A percentile compares a stretch with the other conserved stretches of the same genome.
These are phyloP conservation scores for Cyclopterus lumpus DNA, from an alignment of 2,797 vertebrate species.

Conservation along the genomic window DNA sequence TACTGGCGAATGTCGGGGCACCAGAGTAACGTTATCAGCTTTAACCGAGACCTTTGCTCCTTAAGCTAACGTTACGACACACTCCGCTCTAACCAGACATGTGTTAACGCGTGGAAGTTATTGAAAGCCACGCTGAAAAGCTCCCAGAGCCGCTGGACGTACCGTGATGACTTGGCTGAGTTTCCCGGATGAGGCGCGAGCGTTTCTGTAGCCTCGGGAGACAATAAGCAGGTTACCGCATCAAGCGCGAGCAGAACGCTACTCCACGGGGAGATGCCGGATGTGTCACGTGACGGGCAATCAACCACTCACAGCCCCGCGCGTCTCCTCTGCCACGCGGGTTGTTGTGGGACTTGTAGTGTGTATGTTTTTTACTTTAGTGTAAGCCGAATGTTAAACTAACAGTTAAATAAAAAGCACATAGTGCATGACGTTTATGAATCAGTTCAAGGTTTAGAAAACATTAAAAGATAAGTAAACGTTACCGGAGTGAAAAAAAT, in stretches of 20 bases:
- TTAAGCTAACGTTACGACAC: neutral
- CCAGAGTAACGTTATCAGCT: neutral
- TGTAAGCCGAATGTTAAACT: neutral
- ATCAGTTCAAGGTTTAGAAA: neutral
- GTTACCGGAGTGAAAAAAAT: neutral
- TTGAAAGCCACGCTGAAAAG: neutral
- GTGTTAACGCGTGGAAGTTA: neutral
- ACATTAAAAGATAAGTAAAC: neutral
- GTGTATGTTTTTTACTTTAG: neutral
- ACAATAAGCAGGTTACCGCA: neutral
- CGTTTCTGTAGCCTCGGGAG: slow-evolving; percentile 12
- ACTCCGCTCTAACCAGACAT: neutral
- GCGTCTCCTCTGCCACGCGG: neutral
- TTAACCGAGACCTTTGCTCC: slow-evolving; percentile 32
- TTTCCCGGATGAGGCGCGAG: neutral
- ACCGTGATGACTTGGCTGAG: neutral
- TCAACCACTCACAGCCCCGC: neutral
- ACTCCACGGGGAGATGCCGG: neutral
- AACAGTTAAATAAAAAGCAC: neutral
- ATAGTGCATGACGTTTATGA: neutral
- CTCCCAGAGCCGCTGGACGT: neutral
- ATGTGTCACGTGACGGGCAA: slow-evolving; percentile 13
- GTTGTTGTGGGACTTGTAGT: slow-evolving; percentile 47
- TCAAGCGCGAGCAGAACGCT: neutral
- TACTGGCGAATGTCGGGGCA: neutral